Evolutionary conservation across 2,797 vertebrate species (phyloP).

Genomic region (Sarcoramphus papa): DNA sequence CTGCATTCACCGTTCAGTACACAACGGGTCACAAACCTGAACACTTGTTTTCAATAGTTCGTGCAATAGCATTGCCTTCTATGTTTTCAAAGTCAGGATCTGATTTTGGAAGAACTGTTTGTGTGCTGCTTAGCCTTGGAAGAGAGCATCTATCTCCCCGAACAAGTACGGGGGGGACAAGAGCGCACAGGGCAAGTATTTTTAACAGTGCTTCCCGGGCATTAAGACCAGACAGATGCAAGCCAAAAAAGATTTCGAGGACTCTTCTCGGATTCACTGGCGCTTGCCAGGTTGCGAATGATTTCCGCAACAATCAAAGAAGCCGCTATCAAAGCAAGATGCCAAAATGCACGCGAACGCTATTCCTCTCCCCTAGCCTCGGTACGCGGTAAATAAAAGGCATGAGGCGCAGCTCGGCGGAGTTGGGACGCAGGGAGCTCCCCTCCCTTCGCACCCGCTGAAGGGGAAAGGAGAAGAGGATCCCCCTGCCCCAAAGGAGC

Average conservation of each 20-base stretch:
- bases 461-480: no score
- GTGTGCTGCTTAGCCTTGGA: not conserved
- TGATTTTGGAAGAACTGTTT: not conserved
- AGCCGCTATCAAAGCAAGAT: not conserved
- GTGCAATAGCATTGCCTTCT: not conserved
- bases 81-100: not conserved
- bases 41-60: not conserved
- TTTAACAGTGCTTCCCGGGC: not conserved
- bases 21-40: not conserved
- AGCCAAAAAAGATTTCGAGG: not conserved
- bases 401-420: not conserved
- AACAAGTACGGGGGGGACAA: not conserved
- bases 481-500: not conserved
- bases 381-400: not conserved
- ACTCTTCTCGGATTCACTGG: not conserved
- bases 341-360: not conserved
- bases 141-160: not conserved
- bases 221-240: not conserved
- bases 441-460: not conserved
- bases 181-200: not conserved
- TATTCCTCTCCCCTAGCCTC: not conserved
- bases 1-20: not conserved
- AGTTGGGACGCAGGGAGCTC: not conserved
- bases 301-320: not conserved
- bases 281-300: not conserved